Conservation (phyloP, 23 tunicate species). For the Pegea sp. region DNA sequence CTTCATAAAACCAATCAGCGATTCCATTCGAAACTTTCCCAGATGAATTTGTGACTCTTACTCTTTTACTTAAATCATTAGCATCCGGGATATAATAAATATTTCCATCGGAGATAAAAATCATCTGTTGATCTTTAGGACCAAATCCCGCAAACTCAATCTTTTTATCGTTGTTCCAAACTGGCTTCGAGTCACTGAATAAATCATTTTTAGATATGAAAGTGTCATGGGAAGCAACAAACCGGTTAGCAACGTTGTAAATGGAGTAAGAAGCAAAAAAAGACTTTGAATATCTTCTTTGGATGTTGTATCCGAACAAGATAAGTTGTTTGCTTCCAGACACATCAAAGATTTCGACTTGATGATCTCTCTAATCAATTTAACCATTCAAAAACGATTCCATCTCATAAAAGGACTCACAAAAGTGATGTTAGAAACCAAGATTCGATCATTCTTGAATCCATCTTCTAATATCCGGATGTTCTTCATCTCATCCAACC, state of each 20-base stretch:
- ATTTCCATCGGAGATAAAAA: slow-evolving; percentile 29
- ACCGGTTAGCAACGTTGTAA: slow-evolving; percentile 29
- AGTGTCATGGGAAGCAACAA: no score
- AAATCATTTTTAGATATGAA: no score
- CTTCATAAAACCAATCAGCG: slow-evolving; percentile 56
- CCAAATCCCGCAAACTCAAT: slow-evolving; percentile 48
- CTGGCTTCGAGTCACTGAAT: background rate
- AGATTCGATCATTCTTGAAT: no score
- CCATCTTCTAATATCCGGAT: background rate
- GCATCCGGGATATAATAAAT: slow-evolving; percentile 21
- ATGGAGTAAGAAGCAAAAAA: slow-evolving; percentile 37
- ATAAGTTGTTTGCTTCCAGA: slow-evolving; percentile 25
- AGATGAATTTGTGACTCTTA: background rate
- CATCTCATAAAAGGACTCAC: no score
- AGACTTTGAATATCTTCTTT: slow-evolving; percentile 13
- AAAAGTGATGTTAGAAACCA: no score
- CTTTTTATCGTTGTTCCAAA: background rate
- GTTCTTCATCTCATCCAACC: background rate
- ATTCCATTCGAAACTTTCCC: slow-evolving; percentile 29
- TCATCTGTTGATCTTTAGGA: slow-evolving; percentile 28
- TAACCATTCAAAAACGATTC: no score
- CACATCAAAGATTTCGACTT: slow-evolving; percentile 12
- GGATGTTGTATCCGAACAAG: slow-evolving; percentile 20
- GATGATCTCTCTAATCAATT: slow-evolving; percentile 31
- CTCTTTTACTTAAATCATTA: background rate